Base-by-base conservation (phyloP, 64 coral and sea anemone species). In the Trachythela sp. region DNA sequence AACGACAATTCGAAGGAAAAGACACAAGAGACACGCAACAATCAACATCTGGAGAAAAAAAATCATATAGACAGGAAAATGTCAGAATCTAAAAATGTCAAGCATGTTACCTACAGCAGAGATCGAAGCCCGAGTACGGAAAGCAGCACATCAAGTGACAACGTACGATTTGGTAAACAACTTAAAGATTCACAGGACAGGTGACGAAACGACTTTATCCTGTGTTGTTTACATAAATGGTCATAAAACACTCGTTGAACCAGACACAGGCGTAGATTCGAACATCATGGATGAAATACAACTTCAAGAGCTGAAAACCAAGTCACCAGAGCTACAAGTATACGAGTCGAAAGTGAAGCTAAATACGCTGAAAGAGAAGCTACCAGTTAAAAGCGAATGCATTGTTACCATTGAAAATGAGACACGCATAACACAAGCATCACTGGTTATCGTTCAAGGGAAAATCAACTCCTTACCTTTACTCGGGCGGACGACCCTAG, bases 241-340 rank as follows among this genome's bases (percentile, higher is more conserved):
- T 33, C 36, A 83, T 14, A 50, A 90, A 50, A 94, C 59, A 41
- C 60, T 86, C 51, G 40, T 75, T 35, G 88, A 94, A 83, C 92
- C 64, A 11, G 88, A 94, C 70, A 90, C 83, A 17, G 92, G 84
- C 32, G 33, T 88, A 36, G 88, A 94, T 48, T 30, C 87, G 0
- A 90, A 89, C 77, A 85, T 93, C 22, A 89, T 89, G 87, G 92
- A 89, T 40, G 84, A 90, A 52, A 15, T 77, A 29, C 92, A 94
- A 60, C 70, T 90, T 39, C 36, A 40, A 60, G 20, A 68, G 51
- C 84, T 84, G 7, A 30, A 86, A 60, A 40, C 80, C 34, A 29
- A 40, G 34, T 33, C 84, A 94, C 88, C 48, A 24, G 85, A 94
- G 80, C 43, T 94, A 24, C 8, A 33, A 36, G n/a, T 94, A 24